These are phyloP conservation scores for Venusia cambrica DNA, from an alignment of 2,888 invertebrate genomes.

Conservation along the genomic window DNA sequence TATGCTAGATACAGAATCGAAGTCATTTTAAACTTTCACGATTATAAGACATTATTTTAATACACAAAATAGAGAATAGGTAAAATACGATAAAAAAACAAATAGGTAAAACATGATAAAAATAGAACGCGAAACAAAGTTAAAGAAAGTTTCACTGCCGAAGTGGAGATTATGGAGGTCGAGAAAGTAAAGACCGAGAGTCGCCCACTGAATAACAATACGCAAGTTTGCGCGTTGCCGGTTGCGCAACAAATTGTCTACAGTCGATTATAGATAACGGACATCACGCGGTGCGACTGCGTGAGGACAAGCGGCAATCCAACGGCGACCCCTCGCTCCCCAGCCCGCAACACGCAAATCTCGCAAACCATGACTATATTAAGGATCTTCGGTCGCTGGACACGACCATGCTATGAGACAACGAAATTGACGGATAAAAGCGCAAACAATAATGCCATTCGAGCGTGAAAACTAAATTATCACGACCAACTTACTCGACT, in stretches of 20 bases:
- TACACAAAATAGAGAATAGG: no score
- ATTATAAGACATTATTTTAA: no score
- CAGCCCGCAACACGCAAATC: constrained; percentile 28
- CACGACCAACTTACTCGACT: constrained; percentile 62
- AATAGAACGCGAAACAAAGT: constrained; percentile 32
- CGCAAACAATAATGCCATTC: constrained; percentile 58
- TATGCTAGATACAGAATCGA: no score
- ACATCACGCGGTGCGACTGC: constrained; percentile 55
- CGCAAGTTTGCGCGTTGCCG: constrained; percentile 44
- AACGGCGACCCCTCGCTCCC: constrained; percentile 38
- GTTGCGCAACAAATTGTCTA: constrained; percentile 65
- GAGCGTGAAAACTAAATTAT: constrained; percentile 75
- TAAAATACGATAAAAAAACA: no score
- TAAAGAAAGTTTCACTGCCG: constrained; percentile 43
- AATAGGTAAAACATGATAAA: no score
- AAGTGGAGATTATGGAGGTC: constrained; percentile 54
- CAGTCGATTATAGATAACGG: constrained; percentile 54
- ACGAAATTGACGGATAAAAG: constrained; percentile 58
- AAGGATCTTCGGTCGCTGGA: constrained; percentile 49
- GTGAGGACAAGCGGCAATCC: constrained; percentile 48
- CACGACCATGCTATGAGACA: constrained; percentile 47
- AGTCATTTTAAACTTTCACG: no score
- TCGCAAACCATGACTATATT: constrained; percentile 44
- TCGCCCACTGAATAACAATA: constrained; percentile 63
- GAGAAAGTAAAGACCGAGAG: constrained; percentile 67